Percentiles rank a stretch among this genome's conserved stretches.
Evolutionary conservation across 1,140 invertebrate genomes (phyloP).

Genomic region (Tachypleus tridentatus): DNA sequence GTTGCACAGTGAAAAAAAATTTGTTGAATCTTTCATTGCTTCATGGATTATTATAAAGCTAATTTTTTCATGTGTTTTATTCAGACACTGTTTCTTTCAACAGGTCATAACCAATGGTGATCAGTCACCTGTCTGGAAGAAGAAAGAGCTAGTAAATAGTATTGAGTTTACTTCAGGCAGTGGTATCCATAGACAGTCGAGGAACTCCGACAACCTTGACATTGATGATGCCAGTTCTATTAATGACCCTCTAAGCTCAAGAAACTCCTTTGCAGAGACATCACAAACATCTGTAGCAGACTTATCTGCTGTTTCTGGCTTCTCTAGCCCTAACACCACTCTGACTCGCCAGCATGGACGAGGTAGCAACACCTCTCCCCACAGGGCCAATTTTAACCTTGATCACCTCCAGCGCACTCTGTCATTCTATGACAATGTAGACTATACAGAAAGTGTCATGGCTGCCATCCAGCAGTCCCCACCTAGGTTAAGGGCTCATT

Average conservation of each 20-base stretch:
- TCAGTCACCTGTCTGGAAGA: constrained; percentile 16
- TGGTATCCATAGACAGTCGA: constrained; percentile 26
- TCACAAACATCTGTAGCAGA: constrained; percentile 70
- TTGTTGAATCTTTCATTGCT: too few species aligned
- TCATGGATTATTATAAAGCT: too few species aligned
- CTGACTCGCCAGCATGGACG: constrained; percentile 17
- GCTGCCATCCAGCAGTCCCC: constrained; percentile 26
- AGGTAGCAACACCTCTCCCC: constrained; percentile 14
- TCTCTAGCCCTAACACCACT: constrained; percentile 21
- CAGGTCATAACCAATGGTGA: constrained; percentile 13
- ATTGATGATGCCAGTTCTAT: constrained; percentile 52
- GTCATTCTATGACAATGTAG: constrained; percentile 26
- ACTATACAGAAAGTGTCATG: constrained; percentile 20
- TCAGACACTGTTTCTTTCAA: neutral
- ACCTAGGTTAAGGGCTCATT: constrained; percentile 10
- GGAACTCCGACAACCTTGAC: constrained; percentile 52
- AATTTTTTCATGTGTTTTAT: too few species aligned
- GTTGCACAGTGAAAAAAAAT: too few species aligned
- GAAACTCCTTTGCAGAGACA: constrained; percentile 63
- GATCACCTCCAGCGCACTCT: constrained; percentile 17
- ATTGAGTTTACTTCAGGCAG: constrained; percentile 9
- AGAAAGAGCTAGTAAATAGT: constrained; percentile 13
- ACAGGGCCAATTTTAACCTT: constrained; percentile 9
- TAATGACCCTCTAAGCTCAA: constrained; percentile 42
- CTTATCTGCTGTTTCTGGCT: constrained; percentile 55